phyloP scores from a whole-genome alignment of 2,113 vertebrate genomes.

The Cichladusa arquata region DNA sequence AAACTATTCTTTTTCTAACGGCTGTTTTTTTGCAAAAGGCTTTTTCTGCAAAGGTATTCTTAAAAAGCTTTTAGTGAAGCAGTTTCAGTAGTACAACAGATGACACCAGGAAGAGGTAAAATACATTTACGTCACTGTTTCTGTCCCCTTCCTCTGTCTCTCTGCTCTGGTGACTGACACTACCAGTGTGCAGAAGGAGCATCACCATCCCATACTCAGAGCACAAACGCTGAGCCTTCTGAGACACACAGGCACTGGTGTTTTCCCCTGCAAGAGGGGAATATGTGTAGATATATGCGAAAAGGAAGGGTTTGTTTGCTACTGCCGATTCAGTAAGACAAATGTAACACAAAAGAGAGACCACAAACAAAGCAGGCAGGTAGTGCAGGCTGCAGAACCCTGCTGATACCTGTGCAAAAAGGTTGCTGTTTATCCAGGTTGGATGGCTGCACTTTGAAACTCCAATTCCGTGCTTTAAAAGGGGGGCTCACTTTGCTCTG shows the following conservation, averaged over 20 bases:
- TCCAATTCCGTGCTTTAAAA: neutral
- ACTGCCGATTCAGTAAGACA: neutral
- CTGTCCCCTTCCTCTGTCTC: neutral
- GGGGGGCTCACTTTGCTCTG: neutral
- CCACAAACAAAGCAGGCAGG: neutral
- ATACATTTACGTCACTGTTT: neutral
- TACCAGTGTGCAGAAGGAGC: neutral
- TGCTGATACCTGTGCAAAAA: fast-evolving
- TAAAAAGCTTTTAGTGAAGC: neutral
- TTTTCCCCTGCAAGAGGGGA: neutral
- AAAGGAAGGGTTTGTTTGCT: neutral
- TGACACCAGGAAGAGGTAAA: neutral
- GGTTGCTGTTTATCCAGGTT: neutral
- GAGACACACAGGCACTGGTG: neutral
- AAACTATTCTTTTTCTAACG: neutral
- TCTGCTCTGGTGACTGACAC: neutral
- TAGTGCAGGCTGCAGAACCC: neutral
- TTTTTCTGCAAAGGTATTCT: neutral
- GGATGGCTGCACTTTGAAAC: neutral
- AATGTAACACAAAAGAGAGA: neutral
- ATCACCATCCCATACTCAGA: neutral
- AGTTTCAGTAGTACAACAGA: neutral
- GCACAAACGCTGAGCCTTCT: neutral
- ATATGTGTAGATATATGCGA: neutral
- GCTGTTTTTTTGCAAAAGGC: neutral